Base-by-base conservation (phyloP, 2,113 vertebrate species). In the Corydoras maculifer region DNA sequence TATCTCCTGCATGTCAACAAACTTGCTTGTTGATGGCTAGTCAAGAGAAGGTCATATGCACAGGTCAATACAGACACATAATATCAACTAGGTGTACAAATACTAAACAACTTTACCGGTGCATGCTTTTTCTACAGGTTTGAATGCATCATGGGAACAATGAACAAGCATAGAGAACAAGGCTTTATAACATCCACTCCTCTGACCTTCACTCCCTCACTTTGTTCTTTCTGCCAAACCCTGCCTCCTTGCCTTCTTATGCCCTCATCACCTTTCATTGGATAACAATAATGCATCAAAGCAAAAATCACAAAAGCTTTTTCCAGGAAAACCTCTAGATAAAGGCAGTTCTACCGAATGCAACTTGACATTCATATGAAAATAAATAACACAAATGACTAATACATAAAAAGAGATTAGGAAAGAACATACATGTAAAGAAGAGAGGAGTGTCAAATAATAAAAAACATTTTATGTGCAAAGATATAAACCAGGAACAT, bases 401-500 rank as follows among this genome's bases (percentile, higher is more conserved):
- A 43, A 50, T 76, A 35, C 25, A 48, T 48, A 31, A 65, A 74
- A 79, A 71, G 61, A 54, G 32, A 8, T 53, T 14, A 14, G 7
- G 35, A 43, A 43, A 53, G 51, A 15, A 63, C 32, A 25, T 58
- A 50, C 62, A 14, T 10, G 51, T 12, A 53, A 53, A 53, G 9
- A 2, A 53, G 51, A 8, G 35, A 8, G 35, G 35, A 4, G 35
- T 43, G 35, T 43, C 35, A 8, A 43, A 43, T 2, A 25, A 25
- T 25, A 25, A 25, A 25, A 25, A 25, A 25, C 18, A 25, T 25
- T 25, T 25, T 25, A 43, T 43, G 35, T 43, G 4, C 35, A 43
- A 43, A 43, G 49, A 66, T 13, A 62, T 58, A 11, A n/a, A 55
- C 48, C 31, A 13, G 53, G 30, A 72, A 57, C 53, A 58, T 7